Base-by-base conservation (phyloP, 2,888 invertebrate genomes). In the Anorthoa munda region DNA sequence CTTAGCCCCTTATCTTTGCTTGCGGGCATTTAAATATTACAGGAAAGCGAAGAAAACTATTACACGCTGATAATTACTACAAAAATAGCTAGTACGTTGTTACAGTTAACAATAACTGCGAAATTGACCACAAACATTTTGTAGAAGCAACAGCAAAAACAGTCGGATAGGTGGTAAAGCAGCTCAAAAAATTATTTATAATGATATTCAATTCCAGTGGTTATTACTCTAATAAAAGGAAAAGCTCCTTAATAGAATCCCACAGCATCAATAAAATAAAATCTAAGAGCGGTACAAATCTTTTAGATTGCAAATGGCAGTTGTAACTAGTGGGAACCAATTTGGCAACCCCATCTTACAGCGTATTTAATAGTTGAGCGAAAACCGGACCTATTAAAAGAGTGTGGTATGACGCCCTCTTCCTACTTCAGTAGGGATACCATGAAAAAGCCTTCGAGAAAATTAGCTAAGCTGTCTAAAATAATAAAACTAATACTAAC, bases 301-400 rank as follows among this genome's bases (percentile, higher is more conserved):
- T 79, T 68, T 79, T 72, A 81, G 79, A 83, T 86, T 84, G 82
- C 79, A 76, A 84, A 83, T 82, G 77, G 81, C 79, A 71, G 77
- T 66, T 70, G 61, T 56, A 82, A 79, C 82, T 45, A 80, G 77
- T 84, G 81, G 88, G 83, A 86, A 86, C 88, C 89, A 86, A 89
- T 89, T 89, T 89, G 89, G 88, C 88, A 89, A 68, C 77, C 65
- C 77, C 81, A 65, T 87, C 87, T 85, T 81, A 76, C 75, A 66
- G 72, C 70, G 81, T 81, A 75, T 82, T 86, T 85, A 87, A 88
- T 86, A 83, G 84, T 71, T 61, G 73, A 74, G 83, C 77, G 77
- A 87, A 87, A 85, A 87, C 84, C 81, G 72, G 82, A 83, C 71
- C 72, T 82, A 86, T 86, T 85, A 85, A 88, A 88, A 85, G 85